Percentiles rank a stretch among this genome's conserved stretches.
phyloP scores from a whole-genome alignment of 1,140 invertebrate species.

The Palaemon carinicauda region DNA sequence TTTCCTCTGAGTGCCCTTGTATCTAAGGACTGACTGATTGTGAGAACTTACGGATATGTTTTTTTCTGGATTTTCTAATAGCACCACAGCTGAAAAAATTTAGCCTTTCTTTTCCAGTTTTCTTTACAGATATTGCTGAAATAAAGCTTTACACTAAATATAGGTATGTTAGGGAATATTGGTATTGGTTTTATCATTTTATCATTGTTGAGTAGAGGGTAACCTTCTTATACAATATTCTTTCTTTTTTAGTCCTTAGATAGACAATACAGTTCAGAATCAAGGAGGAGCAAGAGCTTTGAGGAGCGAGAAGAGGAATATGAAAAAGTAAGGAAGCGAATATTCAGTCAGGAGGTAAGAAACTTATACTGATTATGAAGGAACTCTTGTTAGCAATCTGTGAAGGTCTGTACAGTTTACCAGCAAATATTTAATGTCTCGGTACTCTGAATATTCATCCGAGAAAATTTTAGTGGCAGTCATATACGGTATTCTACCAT shows the following conservation, averaged over 20 bases:
- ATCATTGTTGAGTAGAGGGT: background rate
- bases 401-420: background rate
- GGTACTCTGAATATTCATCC: too few relatives aligned
- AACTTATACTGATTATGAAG: slow-evolving; percentile 27
- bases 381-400: slow-evolving; percentile 30
- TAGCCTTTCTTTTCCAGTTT: too few relatives aligned
- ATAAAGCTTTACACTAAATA: too few relatives aligned
- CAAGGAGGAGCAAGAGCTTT: slow-evolving; percentile 83
- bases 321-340: slow-evolving; percentile 80
- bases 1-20: too few relatives aligned
- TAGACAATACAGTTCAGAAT: slow-evolving; percentile 72
- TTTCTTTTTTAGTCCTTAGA: slow-evolving; percentile 64
- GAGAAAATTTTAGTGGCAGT: too few relatives aligned
- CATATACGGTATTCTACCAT: too few relatives aligned
- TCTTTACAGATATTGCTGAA: too few relatives aligned
- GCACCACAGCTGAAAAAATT: too few relatives aligned
- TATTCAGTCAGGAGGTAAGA: slow-evolving; percentile 78
- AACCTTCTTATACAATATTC: background rate
- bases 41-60: background rate
- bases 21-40: background rate
- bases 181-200: background rate
- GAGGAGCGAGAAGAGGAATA: slow-evolving; percentile 91
- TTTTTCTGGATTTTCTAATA: too few relatives aligned
- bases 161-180: too few relatives aligned
- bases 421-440: background rate